phyloP scores from a whole-genome alignment of 2,888 invertebrate species.

The Eurytoma californica region DNA sequence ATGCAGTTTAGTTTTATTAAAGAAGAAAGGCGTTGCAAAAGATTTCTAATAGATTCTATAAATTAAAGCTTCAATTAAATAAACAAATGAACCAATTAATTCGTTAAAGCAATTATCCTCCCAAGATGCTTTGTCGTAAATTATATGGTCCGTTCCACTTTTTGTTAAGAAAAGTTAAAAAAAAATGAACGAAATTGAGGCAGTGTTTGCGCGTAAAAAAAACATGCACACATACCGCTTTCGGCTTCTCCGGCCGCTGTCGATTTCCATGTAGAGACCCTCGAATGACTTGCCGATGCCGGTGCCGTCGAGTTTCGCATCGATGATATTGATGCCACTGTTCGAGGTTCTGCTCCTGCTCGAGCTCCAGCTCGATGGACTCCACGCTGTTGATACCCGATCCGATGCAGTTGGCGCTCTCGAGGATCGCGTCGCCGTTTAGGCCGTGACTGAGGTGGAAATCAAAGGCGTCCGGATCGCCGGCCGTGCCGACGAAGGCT shows the following conservation, averaged over 20 bases:
- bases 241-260: conserved; percentile 8
- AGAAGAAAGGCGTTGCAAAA: too few relatives aligned
- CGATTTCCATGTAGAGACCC: conserved; percentile 59
- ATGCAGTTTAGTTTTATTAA: too few relatives aligned
- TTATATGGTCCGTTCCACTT: too few relatives aligned
- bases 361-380: conserved; percentile 71
- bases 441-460: conserved; percentile 60
- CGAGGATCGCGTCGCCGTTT: conserved; percentile 55
- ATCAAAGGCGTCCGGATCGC: conserved; percentile 69
- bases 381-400: conserved; percentile 74
- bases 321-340: conserved; percentile 71
- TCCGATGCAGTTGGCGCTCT: conserved; percentile 68
- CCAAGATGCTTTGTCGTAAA: too few relatives aligned
- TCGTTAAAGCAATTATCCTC: too few relatives aligned
- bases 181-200: too few relatives aligned
- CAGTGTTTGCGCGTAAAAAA: too few relatives aligned
- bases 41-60: too few relatives aligned
- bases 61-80: too few relatives aligned
- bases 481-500: conserved; percentile 66
- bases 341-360: conserved; percentile 70
- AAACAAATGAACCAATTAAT: too few relatives aligned
- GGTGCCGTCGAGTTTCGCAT: conserved; percentile 70
- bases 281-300: conserved; percentile 62
- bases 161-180: too few relatives aligned
- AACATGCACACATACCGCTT: conserved; percentile 2